Base-by-base conservation (phyloP, 53 echinoderm and acorn worm genomes). In the Actinopyga echinites region DNA sequence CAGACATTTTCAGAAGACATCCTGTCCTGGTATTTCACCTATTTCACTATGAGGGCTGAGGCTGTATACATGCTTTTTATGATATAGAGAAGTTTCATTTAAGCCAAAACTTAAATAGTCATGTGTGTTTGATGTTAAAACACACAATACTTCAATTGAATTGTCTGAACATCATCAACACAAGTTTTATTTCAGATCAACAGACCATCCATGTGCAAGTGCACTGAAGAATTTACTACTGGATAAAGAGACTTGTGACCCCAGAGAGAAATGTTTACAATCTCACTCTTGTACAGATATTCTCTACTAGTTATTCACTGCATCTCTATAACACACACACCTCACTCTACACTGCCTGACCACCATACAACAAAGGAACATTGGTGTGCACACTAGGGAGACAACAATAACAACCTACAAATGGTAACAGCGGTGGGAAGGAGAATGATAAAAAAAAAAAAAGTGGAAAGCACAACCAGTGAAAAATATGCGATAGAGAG, bases 341-440 rank as follows among this genome's bases (percentile, higher is more conserved):
- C 54, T 28, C 77, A 54, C 43, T 52, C 77, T 54, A 17, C 69
- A 65, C 30, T 42, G 21, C 38, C 40, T 69, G 40, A 40, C 40
- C 69, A 69, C 69, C 69, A 23, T 36, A 65, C 38, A 30, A 69
- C 69, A 69, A 69, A 26, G 69, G 30, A 75, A 54, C 55, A 75
- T 75, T 30, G 55, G 44, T 68, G 69, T 35, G n/a, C 22, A 33
- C 36, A 35, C 22, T 30, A 19, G 31, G 36, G 15, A 20, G 22
- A 36, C 69, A 68, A 68, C 32, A 36, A 1, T 68, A 33, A 68
- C 32, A 49, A 30, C 17, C 22, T 22, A 33, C 32, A 68, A 15
- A 68, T n/a, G 36, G 54, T 54, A 22, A 55, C 77, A 75, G 54
- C 53, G 32, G 30, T 53, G 77, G 77, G 54, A 75, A 52, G 77